Evolutionary conservation across 2,888 invertebrate genomes (phyloP).

Genomic region (Busseola fusca): DNA sequence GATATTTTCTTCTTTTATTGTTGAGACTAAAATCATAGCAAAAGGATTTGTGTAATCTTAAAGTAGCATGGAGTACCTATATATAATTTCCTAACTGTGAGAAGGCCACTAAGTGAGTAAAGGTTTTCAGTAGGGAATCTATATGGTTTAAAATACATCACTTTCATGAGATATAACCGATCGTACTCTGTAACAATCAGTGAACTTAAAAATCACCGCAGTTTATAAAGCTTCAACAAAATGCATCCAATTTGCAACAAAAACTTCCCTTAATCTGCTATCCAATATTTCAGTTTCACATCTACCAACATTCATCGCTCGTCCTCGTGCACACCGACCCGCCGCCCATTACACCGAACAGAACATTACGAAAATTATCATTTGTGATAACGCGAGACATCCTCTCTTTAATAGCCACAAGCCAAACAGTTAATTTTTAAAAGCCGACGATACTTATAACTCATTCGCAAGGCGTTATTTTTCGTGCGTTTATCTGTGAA

Average conservation of each 20-base stretch:
- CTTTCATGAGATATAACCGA: neutral
- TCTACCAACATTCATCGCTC: constrained; percentile 55
- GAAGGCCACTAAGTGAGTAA: no score
- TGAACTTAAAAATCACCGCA: constrained; percentile 9
- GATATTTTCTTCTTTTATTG: no score
- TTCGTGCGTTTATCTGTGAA: constrained; percentile 81
- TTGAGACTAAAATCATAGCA: no score
- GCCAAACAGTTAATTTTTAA: constrained; percentile 80
- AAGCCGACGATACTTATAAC: constrained; percentile 71
- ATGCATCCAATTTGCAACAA: constrained; percentile 42
- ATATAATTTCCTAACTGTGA: no score
- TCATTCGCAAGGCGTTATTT: constrained; percentile 81
- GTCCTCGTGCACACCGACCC: constrained; percentile 47
- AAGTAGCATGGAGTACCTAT: no score
- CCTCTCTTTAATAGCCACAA: constrained; percentile 70
- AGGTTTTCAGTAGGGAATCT: no score
- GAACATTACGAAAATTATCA: constrained; percentile 67
- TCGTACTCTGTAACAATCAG: constrained; percentile 5
- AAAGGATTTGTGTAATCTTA: no score
- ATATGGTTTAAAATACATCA: no score
- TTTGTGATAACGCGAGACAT: constrained; percentile 65
- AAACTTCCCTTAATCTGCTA: constrained; percentile 52
- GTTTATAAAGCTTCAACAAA: constrained; percentile 24
- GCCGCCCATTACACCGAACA: constrained; percentile 54
- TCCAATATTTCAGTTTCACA: constrained; percentile 59